Conservation (phyloP, 2,797 vertebrate genomes). For the Brachymystax lenok region DNA sequence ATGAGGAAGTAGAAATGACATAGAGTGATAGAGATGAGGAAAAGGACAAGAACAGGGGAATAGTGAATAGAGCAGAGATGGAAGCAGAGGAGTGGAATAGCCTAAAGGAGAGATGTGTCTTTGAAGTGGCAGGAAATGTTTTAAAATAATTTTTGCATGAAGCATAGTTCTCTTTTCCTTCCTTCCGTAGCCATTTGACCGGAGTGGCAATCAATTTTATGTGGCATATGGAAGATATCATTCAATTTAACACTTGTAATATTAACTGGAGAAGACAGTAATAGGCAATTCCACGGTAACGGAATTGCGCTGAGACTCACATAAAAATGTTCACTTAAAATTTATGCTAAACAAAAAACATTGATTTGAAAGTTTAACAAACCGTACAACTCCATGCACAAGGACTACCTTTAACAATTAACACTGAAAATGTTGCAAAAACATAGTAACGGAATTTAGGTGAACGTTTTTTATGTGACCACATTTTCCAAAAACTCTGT, state of each 20-base stretch:
- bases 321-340: background rate
- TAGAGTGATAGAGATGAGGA: constrained; percentile 2
- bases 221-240: constrained; percentile 10
- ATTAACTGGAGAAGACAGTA: constrained; percentile 9
- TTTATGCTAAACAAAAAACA: no score
- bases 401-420: no score
- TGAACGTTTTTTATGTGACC: no score
- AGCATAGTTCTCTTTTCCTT: background rate
- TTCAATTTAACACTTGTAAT: constrained; percentile 11
- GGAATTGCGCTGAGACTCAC: constrained; percentile 6
- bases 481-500: no score
- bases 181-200: background rate
- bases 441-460: no score
- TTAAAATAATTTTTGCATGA: background rate
- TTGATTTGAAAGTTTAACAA: no score
- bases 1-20: background rate
- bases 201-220: background rate
- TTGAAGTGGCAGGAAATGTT: background rate
- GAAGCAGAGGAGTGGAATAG: background rate
- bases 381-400: no score
- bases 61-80: background rate
- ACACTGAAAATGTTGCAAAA: no score
- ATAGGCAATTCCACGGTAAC: background rate
- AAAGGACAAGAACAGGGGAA: background rate
- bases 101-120: background rate